Conservation (phyloP, 92 coral and sea anemone species). For the Ricordea florida region DNA sequence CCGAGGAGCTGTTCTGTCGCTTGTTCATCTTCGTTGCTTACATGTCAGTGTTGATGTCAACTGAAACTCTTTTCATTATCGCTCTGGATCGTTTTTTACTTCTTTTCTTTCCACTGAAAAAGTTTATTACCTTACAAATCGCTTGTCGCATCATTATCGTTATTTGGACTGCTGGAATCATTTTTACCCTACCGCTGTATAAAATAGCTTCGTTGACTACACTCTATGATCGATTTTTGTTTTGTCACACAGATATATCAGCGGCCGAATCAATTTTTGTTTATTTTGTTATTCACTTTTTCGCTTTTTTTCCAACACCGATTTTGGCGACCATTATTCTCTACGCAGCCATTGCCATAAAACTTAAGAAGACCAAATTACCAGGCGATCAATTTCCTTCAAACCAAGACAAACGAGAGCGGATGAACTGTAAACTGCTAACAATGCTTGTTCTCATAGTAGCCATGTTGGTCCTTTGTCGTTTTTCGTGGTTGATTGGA, state of each 20-base stretch:
- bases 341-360: conserved; percentile 66
- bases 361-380: conserved; percentile 46
- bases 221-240: not conserved
- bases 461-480: conserved; percentile 39
- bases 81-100: conserved; percentile 73
- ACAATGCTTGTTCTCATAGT: conserved; percentile 65
- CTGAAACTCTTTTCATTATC: conserved; percentile 50
- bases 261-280: not conserved
- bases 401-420: conserved; percentile 47
- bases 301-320: conserved; percentile 49
- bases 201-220: conserved; percentile 3
- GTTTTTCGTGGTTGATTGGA: conserved; percentile 59
- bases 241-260: conserved; percentile 17
- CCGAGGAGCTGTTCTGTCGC: conserved; percentile 53
- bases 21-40: conserved; percentile 24
- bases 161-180: conserved; percentile 36
- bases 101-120: conserved; percentile 65
- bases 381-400: conserved; percentile 65
- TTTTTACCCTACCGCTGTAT: conserved; percentile 48
- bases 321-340: conserved; percentile 27
- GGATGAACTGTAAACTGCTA: conserved; percentile 53
- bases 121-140: conserved; percentile 11
- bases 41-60: conserved; percentile 55
- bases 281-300: conserved; percentile 26
- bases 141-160: conserved; percentile 27